Evolutionary conservation across 2,113 vertebrate genomes (phyloP).

Genomic region (Trochalopteron elliotii): DNA sequence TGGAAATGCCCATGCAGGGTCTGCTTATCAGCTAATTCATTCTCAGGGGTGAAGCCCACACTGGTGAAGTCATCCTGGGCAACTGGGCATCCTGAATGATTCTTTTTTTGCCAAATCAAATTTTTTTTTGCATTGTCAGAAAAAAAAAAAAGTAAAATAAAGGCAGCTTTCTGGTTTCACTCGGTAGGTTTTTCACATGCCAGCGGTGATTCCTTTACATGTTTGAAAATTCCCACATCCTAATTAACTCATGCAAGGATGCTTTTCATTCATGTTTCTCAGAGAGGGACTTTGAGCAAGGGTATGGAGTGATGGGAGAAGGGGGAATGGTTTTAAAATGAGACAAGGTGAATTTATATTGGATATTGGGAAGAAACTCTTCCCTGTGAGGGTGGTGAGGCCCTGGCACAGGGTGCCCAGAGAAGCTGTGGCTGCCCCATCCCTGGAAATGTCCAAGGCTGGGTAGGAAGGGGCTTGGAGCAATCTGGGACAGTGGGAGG

Average conservation of each 20-base stretch:
- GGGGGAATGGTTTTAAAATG: background rate
- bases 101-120: background rate
- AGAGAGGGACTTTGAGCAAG: background rate
- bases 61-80: background rate
- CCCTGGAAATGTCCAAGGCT: background rate
- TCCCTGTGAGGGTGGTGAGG: background rate
- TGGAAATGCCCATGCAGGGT: background rate
- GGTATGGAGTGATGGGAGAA: background rate
- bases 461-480: background rate
- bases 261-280: background rate
- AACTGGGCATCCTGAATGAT: background rate
- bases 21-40: background rate
- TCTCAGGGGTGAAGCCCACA: background rate
- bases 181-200: background rate
- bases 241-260: background rate
- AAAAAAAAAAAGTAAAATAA: background rate
- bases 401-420: background rate
- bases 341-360: background rate
- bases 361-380: background rate
- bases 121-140: background rate
- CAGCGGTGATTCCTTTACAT: background rate
- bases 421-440: background rate
- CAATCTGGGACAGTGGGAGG: rapidly evolving
- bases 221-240: background rate
- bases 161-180: background rate